Percentiles rank a stretch among this genome's conserved stretches.
phyloP scores from a whole-genome alignment of 2,797 vertebrate genomes.

The Eremophila alpestris region DNA sequence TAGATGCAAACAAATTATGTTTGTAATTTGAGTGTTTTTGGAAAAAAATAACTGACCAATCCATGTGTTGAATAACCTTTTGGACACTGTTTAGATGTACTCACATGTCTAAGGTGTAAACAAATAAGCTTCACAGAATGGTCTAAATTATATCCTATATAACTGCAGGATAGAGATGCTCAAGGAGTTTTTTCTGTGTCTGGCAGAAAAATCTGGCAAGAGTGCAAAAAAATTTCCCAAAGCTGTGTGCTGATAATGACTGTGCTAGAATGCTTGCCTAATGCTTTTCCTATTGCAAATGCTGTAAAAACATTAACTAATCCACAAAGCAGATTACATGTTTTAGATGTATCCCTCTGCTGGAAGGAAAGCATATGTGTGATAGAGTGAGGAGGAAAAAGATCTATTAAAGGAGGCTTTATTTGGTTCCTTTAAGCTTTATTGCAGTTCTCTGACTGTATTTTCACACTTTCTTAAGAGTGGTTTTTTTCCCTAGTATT shows the following conservation, averaged over 20 bases:
- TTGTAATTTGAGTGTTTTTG: neutral
- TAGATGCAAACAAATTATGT: neutral
- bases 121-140: neutral
- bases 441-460: neutral
- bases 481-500: neutral
- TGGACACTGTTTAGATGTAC: neutral
- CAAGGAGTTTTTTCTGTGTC: neutral
- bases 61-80: neutral
- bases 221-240: neutral
- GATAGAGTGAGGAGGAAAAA: neutral
- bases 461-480: neutral
- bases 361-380: neutral
- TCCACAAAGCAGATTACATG: neutral
- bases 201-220: neutral
- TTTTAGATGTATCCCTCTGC: slow-evolving; percentile 1
- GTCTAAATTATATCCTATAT: neutral
- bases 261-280: neutral
- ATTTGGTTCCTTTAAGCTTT: neutral
- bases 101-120: neutral
- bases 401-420: neutral
- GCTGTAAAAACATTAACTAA: slow-evolving; percentile 32
- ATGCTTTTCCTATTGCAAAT: neutral
- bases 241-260: neutral
- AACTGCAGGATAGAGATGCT: neutral
- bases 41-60: neutral